Base-by-base conservation (phyloP, 2,888 invertebrate genomes). In the Diadegma fenestrale region DNA sequence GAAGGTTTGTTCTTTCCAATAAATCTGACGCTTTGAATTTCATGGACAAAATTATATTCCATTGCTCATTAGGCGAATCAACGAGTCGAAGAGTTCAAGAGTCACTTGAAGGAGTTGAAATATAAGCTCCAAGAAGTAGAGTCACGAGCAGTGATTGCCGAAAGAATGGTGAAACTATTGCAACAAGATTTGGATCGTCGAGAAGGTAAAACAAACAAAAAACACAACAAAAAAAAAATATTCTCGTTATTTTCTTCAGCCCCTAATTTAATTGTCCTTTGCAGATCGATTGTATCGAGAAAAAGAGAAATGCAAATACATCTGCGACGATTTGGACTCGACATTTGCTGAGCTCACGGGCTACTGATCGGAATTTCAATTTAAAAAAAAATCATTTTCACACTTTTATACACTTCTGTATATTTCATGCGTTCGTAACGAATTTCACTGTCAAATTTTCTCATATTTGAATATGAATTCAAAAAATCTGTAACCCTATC, bases 261-360 rank as follows among this genome's bases (percentile, higher is more conserved):
- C 45, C 43, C 12, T 45, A n/a, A 22, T 68, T 64, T 79, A 69
- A 87, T 84, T 85, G 90, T 86, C 81, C 85, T 22, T 96, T 97
- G 90, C 96, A 97, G 97, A 97, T 96, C 95, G 96, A 94, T 96
- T 97, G 95, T 97, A 97, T 95, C 96, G 95, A 90, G 95, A 95
- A 95, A 98, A 97, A 95, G 97, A 97, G 95, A 97, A 97, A 94
- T 97, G 96, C 95, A 97, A 96, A 95, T 95, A 95, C 89, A 96
- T 97, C 94, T 96, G 96, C 94, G 96, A 96, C 93, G 97, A 97
- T 93, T 94, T 97, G 95, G 97, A 97, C 94, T 95, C 95, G 90
- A 97, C 97, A 89, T 96, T 97, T 94, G 95, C 96, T 90, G 96
- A 97, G 94, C 95, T 97, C 92, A 96, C 96, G 91, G 96, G 96